A percentile compares a stretch with the other conserved stretches of the same genome.
Conservation (phyloP, 2,797 vertebrate species). For the Eidolon dupreanum region DNA sequence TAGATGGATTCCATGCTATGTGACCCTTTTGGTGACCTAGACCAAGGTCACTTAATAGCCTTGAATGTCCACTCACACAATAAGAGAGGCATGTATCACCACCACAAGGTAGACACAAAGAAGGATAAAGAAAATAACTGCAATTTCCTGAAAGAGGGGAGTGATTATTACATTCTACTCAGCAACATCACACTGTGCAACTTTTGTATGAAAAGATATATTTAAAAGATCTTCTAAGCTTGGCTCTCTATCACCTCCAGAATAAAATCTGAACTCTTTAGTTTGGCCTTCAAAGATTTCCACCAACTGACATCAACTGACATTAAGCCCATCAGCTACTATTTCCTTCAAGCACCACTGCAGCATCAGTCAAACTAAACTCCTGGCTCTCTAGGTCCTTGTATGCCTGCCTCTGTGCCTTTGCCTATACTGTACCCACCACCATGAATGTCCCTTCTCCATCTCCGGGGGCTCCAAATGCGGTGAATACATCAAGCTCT, state of each 20-base stretch:
- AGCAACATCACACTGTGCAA: background rate
- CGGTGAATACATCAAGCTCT: background rate
- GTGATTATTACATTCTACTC: background rate
- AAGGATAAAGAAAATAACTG: background rate
- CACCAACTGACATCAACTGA: background rate
- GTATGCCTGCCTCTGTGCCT: background rate
- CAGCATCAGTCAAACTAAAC: background rate
- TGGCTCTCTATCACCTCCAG: background rate
- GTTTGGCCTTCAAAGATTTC: background rate
- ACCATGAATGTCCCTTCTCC: background rate
- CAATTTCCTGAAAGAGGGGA: background rate
- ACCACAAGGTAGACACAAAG: background rate
- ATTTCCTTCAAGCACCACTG: background rate
- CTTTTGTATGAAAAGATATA: background rate
- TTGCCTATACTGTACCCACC: background rate
- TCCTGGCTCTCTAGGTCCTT: background rate
- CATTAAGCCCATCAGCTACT: background rate
- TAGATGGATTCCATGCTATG: background rate
- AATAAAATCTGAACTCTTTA: background rate
- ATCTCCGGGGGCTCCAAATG: background rate
- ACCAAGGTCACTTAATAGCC: background rate
- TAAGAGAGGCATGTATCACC: background rate
- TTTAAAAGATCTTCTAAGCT: background rate
- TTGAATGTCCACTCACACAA: slow-evolving; percentile 20
- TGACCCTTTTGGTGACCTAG: background rate